Percentiles rank a stretch among this genome's conserved stretches.
Conservation (phyloP, 2,113 vertebrate species). For the Rhineura floridana region DNA sequence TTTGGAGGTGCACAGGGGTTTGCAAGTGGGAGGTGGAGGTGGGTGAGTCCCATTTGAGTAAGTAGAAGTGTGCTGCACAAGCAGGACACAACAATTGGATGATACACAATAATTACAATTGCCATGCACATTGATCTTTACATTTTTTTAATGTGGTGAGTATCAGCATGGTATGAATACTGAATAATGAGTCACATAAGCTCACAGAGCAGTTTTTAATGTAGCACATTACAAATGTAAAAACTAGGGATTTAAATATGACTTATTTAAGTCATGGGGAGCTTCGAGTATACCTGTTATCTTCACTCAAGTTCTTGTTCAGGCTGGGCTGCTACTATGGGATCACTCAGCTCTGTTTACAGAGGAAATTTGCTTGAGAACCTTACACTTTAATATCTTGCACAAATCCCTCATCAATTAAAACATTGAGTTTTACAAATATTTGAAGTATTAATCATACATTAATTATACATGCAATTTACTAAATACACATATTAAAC, state of each 20-base stretch:
- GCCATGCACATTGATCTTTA: not conserved
- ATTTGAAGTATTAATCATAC: not conserved
- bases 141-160: not conserved
- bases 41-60: too few species aligned
- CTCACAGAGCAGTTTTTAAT: not conserved
- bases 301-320: not conserved
- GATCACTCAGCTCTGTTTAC: not conserved
- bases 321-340: not conserved
- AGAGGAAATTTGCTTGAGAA: not conserved
- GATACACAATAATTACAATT: not conserved
- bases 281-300: not conserved
- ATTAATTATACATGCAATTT: not conserved
- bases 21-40: too few species aligned
- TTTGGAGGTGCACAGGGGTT: too few species aligned
- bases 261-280: not conserved
- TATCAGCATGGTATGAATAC: not conserved
- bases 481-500: not conserved
- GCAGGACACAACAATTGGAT: too few species aligned
- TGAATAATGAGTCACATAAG: not conserved
- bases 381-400: not conserved
- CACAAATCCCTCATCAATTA: not conserved
- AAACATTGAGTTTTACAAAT: not conserved
- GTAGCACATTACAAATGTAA: not conserved
- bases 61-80: too few species aligned
- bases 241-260: not conserved